A percentile compares a stretch with the other conserved stretches of the same genome.
These are phyloP conservation scores for Numida meleagris DNA, from an alignment of 2,113 vertebrate species.

Conservation along the genomic window DNA sequence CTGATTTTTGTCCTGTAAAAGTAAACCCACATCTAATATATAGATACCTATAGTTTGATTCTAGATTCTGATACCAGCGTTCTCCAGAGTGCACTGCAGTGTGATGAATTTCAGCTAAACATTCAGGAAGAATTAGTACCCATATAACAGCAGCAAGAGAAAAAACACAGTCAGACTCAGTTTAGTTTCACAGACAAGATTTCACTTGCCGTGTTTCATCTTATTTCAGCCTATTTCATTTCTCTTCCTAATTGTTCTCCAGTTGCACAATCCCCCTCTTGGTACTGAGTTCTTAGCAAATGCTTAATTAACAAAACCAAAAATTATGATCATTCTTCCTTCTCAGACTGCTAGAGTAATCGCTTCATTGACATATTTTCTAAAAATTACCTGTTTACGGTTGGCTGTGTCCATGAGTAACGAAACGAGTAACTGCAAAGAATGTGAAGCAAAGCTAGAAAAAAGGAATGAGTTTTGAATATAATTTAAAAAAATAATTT, in stretches of 20 bases:
- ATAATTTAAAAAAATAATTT: not conserved
- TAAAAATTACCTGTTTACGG: slow-evolving; percentile 13
- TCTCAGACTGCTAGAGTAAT: slow-evolving; percentile 13
- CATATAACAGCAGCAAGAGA: not conserved
- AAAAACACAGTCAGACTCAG: not conserved
- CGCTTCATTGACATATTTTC: slow-evolving; percentile 21
- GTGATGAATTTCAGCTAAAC: slow-evolving; percentile 2
- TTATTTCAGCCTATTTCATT: slow-evolving; percentile 25
- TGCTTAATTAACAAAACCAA: slow-evolving; percentile 49
- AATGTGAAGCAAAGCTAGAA: not conserved
- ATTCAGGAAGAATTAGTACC: not conserved
- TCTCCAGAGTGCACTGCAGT: not conserved
- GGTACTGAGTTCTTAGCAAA: slow-evolving; percentile 15
- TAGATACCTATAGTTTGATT: not conserved
- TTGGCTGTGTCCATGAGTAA: slow-evolving; percentile 15
- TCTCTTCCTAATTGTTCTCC: slow-evolving; percentile 44
- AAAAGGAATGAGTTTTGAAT: not conserved
- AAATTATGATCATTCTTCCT: slow-evolving; percentile 14
- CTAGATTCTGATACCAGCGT: not conserved
- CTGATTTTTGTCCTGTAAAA: slow-evolving; percentile 12
- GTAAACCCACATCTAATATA: not conserved
- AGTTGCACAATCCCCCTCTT: not conserved
- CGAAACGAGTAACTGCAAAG: not conserved
- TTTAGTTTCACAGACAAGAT: slow-evolving; percentile 35
- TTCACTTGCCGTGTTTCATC: slow-evolving; percentile 17